Evolutionary conservation across 2,888 invertebrate genomes (phyloP).

Genomic region (Trissoscelio sp.): DNA sequence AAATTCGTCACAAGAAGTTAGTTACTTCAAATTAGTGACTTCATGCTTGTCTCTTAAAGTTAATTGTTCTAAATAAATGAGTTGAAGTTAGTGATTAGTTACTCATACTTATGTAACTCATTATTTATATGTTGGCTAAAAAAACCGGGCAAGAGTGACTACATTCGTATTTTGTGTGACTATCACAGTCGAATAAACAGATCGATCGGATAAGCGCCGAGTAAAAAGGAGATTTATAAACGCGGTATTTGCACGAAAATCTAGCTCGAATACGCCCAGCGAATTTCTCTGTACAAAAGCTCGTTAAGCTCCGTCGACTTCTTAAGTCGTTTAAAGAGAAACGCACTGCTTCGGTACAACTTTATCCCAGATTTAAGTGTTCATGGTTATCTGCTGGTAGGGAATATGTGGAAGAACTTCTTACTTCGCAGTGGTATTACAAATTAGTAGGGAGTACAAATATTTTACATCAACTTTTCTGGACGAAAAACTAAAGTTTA

Average conservation of each 20-base stretch:
- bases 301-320: conserved; percentile 67
- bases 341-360: conserved; percentile 65
- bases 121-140: conserved; percentile 45
- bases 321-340: conserved; percentile 68
- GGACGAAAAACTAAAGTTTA: conserved; percentile 1
- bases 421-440: conserved; percentile 42
- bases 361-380: conserved; percentile 68
- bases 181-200: conserved; percentile 62
- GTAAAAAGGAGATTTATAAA: conserved; percentile 65
- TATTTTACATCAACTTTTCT: conserved; percentile 34
- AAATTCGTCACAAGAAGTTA: too few relatives aligned
- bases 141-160: conserved; percentile 36
- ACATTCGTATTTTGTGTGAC: conserved; percentile 57
- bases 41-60: too few relatives aligned
- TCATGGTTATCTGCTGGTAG: conserved; percentile 50
- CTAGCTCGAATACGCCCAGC: conserved; percentile 64
- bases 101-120: too few relatives aligned
- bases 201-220: conserved; percentile 62
- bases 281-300: conserved; percentile 66
- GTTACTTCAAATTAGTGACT: too few relatives aligned
- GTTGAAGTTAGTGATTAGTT: too few relatives aligned
- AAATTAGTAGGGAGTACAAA: conserved; percentile 58
- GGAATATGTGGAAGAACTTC: conserved; percentile 56
- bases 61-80: too few relatives aligned
- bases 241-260: conserved; percentile 65